phyloP scores from a whole-genome alignment of 2,888 invertebrate species.

The Brachylomia viminalis region DNA sequence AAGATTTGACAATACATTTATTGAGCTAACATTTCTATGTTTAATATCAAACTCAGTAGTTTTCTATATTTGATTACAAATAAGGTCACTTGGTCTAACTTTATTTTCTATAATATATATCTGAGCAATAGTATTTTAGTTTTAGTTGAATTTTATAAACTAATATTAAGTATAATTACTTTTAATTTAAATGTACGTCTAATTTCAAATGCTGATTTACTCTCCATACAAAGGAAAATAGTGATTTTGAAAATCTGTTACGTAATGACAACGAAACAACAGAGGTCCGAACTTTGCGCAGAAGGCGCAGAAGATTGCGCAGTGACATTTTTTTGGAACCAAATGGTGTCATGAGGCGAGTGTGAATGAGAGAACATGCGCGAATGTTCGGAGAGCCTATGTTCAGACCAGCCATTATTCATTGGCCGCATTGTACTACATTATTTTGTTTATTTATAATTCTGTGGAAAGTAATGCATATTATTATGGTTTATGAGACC shows the following conservation, averaged over 20 bases:
- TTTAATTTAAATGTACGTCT: conserved; percentile 36
- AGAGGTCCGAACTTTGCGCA: neutral
- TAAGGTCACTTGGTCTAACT: conserved; percentile 61
- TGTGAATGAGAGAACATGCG: neutral
- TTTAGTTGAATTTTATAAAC: conserved; percentile 42
- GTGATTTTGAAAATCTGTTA: neutral
- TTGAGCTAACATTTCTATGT: conserved; percentile 37
- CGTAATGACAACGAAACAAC: neutral
- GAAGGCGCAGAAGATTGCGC: neutral
- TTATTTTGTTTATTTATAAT: neutral
- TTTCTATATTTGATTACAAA: conserved; percentile 45
- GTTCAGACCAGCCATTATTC: neutral
- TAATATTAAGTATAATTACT: conserved; percentile 22
- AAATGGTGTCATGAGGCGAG: neutral
- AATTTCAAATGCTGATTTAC: conserved; percentile 6
- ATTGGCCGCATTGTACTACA: neutral
- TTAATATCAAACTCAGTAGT: conserved; percentile 56
- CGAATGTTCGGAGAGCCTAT: neutral
- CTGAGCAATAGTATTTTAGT: conserved; percentile 51
- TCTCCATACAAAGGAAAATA: neutral
- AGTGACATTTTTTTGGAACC: neutral
- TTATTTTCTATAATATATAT: conserved; percentile 41
- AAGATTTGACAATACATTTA: conserved; percentile 36
- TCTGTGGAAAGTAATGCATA: conserved; percentile 4
- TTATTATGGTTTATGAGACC: neutral